Evolutionary conservation across 2,888 invertebrate species (phyloP), one percentile per base, ranked within the genome.

Genomic region (Conops quadrifasciatus): DNA sequence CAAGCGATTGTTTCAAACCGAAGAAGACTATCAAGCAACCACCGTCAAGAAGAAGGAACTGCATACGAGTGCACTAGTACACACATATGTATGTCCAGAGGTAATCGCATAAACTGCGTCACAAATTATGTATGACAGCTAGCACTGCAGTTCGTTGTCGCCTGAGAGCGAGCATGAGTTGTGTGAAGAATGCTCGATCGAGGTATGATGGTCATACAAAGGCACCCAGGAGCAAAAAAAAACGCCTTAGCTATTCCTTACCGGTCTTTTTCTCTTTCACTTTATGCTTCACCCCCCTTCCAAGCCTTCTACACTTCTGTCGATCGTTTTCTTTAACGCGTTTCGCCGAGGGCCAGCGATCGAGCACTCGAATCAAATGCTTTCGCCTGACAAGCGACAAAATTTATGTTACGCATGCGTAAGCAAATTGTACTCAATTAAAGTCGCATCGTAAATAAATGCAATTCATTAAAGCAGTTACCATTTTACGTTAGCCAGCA

Each of bases 321-420:
- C n/a, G n/a, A n/a, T n/a, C n/a, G n/a, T n/a, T n/a, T n/a, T n/a
- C n/a, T n/a, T n/a, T n/a, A n/a, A n/a, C n/a, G n/a, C n/a, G n/a
- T n/a, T n/a, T n/a, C n/a, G n/a, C n/a, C n/a, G n/a, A n/a, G n/a
- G n/a, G n/a, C n/a, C n/a, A n/a, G n/a, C n/a, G n/a, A n/a, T n/a
- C n/a, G n/a, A n/a, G n/a, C n/a, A n/a, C n/a, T n/a, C n/a, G n/a
- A 64, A 67, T 67, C 28, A 49, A 36, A 24, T 21, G 62, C 45
- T 11, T 30, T 30, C 53, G 66, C 21, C 11, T 68, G 30, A 68
- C 60, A 49, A 30, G 49, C 21, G 47, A 21, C 49, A 49, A 60
- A n/a, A 24, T 60, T n/a, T 49, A 59, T 49, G 30, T 59, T 30
- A 67, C 59, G 59, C 67, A 59, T 67, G 67, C 47, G 67, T 59